Evolutionary conservation across 2,888 invertebrate species (phyloP).

Genomic region (Stegophylla sp.): DNA sequence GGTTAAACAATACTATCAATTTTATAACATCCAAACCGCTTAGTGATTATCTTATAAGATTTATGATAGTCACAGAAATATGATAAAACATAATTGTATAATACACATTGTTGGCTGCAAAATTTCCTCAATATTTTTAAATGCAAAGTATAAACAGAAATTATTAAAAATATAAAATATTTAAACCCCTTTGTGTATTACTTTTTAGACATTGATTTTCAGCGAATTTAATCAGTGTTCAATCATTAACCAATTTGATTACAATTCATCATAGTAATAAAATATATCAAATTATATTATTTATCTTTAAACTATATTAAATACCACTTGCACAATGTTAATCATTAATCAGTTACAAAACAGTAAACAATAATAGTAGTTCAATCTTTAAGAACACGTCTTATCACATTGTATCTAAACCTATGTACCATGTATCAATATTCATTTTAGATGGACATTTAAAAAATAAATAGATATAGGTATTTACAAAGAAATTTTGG

Average conservation of each 20-base stretch:
- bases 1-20: neutral
- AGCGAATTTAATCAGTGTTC: neutral
- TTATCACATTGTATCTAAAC: slow-evolving; percentile 44
- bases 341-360: slow-evolving; percentile 19
- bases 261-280: neutral
- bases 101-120: neutral
- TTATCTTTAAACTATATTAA: slow-evolving; percentile 23
- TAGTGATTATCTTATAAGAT: neutral
- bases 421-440: slow-evolving; percentile 46
- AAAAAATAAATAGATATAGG: neutral
- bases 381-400: slow-evolving; percentile 30
- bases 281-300: slow-evolving; percentile 14
- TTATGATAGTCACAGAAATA: too few species aligned
- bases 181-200: neutral
- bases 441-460: slow-evolving; percentile 5
- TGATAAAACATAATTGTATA: slow-evolving; percentile 10
- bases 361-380: slow-evolving; percentile 23
- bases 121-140: neutral
- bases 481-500: slow-evolving; percentile 3
- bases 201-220: neutral
- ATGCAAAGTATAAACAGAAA: neutral
- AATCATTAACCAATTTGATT: neutral
- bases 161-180: neutral
- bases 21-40: neutral
- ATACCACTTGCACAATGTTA: slow-evolving; percentile 1